Base-by-base conservation (phyloP, 2,888 invertebrate genomes). In the Drosophila imparisetae region DNA sequence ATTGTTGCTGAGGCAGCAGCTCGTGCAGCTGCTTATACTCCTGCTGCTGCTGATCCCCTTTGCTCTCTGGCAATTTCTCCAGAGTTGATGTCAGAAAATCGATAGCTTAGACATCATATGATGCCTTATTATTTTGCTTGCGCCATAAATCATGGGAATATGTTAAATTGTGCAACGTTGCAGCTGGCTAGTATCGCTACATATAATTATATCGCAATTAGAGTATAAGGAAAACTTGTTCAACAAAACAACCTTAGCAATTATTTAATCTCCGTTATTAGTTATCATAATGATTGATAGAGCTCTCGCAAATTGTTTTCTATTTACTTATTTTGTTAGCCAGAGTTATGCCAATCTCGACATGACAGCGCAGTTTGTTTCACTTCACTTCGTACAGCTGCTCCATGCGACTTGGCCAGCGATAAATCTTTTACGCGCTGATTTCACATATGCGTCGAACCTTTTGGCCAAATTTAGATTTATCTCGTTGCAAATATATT, bases 371-470 rank as follows among this genome's bases (percentile, higher is more conserved):
- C 75, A 71, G 32, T 66, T 78, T 80, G 45, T 15, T 50, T 57
- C 60, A 24, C 45, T 38, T 45, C 34, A 58, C 54, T 71, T 50
- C 48, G 59, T 66, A 61, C 90, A 86, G 83, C 78, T 85, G 85
- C 54, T 74, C 45, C 40, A 54, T 61, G 45, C 15, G 59, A 78
- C 69, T 73, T 73, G 68, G 55, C 57, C 67, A 58, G 54, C 85
- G 57, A 86, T 86, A 86, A 86, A 86, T 86, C 90, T 83, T 74
- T 63, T 61, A 63, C 59, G 60, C 73, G 62, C 58, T 63, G 75
- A 88, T 85, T 80, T 78, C 90, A 60, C 85, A 86, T 83, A 89
- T 90, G 85, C 66, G 88, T 57, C 81, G 48, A 69, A 32, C 80
- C 76, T 68, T 58, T 63, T 36, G 52, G 48, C 42, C 34, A 40